Conservation (phyloP, 2,797 vertebrate species). For the Saguinus oedipus region DNA sequence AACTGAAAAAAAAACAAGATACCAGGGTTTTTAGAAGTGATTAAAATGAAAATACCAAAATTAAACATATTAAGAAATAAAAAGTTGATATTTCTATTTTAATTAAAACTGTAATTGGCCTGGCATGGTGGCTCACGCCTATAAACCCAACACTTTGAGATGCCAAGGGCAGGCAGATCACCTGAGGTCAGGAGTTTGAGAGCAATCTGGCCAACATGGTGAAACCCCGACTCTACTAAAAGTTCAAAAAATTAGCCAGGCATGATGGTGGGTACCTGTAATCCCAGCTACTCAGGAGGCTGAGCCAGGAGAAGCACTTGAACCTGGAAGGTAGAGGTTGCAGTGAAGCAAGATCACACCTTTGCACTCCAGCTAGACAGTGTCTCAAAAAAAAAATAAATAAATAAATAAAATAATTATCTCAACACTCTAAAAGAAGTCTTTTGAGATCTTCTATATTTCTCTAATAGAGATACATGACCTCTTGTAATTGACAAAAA, state of each 20-base stretch:
- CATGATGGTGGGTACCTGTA: neutral
- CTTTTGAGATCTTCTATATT: neutral
- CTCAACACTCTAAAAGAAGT: neutral
- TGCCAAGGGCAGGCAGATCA: neutral
- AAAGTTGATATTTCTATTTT: slow-evolving; percentile 1
- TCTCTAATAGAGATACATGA: neutral
- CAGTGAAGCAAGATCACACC: neutral
- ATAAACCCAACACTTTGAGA: neutral
- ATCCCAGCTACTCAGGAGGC: neutral
- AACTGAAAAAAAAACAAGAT: neutral
- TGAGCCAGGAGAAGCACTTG: neutral
- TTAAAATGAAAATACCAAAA: slow-evolving; percentile 48
- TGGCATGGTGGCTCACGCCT: neutral
- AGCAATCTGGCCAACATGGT: neutral
- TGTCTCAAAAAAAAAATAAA: neutral
- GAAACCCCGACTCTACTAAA: neutral
- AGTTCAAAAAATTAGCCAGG: neutral
- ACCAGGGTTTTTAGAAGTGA: neutral
- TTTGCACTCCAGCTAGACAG: neutral
- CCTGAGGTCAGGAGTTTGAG: neutral
- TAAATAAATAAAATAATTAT: neutral
- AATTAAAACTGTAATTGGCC: neutral
- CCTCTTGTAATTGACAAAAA: neutral
- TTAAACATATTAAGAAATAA: neutral
- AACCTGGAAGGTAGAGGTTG: neutral